Evolutionary conservation across 1,140 invertebrate species (phyloP), one percentile per base, ranked within the genome.

Genomic region (Cyphomyrmex costatus): DNA sequence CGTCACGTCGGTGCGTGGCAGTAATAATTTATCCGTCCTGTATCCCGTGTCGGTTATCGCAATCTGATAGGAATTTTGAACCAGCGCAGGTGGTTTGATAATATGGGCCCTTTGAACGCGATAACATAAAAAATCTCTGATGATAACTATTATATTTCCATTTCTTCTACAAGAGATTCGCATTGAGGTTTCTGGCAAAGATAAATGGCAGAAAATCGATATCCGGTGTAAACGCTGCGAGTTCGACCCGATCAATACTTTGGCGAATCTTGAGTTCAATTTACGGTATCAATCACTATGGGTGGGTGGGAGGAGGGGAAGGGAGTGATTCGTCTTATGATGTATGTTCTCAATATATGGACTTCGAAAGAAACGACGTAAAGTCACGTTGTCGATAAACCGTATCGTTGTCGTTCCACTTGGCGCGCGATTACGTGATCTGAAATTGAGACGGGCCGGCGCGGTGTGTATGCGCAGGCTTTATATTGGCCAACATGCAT

Each of bases 21-120:
- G 42, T 86, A 71, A 90, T 90, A 88, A 92, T 87, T 91, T 89
- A 86, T 86, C 70, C 73, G 60, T 49, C 51, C 74, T 82, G 88
- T 86, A 86, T 82, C 85, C 85, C 74, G 83, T 60, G 70, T 56
- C 85, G 79, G 88, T 91, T 91, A 92, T 90, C 83, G 53, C 19
- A 24, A 87, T 87, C 84, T 89, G 88, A 91, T 90, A 86, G 71
- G 61, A 70, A 87, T 85, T 87, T 74, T 21, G 30, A 14, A 14
- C n/a, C 76, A n/a, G 14, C 36, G 36, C 66, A 71, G 51, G 66
- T 60, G 53, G 36, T 61, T 74, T 49, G 79, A 83, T 83, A 74
- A 33, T 74, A 27, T 19, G 19, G 56, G 4, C 10, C 10, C 53
- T 58, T 73, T 60, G 53, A 58, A n/a, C n/a, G n/a, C 33, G 66